Percentiles rank a stretch among this genome's conserved stretches.
Evolutionary conservation across 2,888 invertebrate species (phyloP).

Genomic region (Leptura quadrifasciata): DNA sequence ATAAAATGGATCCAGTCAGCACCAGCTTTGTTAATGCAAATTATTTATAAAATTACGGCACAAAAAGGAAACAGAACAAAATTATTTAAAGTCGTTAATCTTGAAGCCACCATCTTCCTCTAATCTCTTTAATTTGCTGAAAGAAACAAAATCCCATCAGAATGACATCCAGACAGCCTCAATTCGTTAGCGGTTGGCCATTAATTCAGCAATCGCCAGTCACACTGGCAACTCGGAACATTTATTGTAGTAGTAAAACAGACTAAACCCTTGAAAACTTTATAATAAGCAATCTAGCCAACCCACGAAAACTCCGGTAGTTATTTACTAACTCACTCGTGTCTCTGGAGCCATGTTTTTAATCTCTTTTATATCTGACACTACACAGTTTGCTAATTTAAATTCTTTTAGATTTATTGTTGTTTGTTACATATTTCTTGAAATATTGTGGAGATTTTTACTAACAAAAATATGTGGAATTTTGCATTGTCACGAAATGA

Average conservation of each 20-base stretch:
- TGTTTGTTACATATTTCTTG: constrained; percentile 36
- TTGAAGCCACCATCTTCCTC: not conserved
- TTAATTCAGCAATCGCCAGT: constrained; percentile 65
- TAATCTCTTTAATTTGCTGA: constrained; percentile 24
- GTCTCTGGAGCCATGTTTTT: constrained; percentile 64
- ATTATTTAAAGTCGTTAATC: constrained; percentile 12
- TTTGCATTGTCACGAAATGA: not conserved
- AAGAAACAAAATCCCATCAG: constrained; percentile 26
- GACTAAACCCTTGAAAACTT: constrained; percentile 67
- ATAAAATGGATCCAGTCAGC: not conserved
- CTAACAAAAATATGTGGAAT: not conserved
- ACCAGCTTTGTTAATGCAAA: constrained; percentile 9
- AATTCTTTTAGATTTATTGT: constrained; percentile 64
- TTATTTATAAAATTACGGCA: constrained; percentile 2
- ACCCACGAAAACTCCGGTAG: constrained; percentile 52
- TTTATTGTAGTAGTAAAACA: constrained; percentile 69
- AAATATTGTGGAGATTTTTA: constrained; percentile 20
- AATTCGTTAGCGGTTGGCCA: constrained; percentile 65
- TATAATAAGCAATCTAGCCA: constrained; percentile 65
- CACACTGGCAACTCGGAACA: constrained; percentile 60
- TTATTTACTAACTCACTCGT: constrained; percentile 51
- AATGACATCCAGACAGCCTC: constrained; percentile 54
- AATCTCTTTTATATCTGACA: constrained; percentile 66
- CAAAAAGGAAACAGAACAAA: constrained; percentile 10
- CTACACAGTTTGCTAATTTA: constrained; percentile 60